Evolutionary conservation across 2,888 invertebrate species (phyloP).

Genomic region (Calliopum simillimum): DNA sequence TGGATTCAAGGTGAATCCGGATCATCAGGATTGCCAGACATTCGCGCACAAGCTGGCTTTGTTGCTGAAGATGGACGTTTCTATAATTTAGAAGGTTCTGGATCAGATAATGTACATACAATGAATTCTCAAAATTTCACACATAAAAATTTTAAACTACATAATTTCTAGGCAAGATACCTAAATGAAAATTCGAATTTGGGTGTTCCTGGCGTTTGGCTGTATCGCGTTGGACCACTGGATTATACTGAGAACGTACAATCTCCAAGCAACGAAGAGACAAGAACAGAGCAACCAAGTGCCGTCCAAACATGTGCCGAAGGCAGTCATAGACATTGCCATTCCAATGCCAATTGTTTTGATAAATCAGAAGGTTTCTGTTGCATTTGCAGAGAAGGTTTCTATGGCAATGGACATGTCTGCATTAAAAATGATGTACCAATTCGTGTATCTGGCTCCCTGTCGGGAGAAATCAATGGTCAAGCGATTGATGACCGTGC

Average conservation of each 20-base stretch:
- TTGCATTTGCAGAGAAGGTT: conserved; percentile 86
- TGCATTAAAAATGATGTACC: conserved; percentile 89
- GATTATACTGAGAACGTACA: conserved; percentile 72
- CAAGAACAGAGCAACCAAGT: conserved; percentile 62
- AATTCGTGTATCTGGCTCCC: conserved; percentile 87
- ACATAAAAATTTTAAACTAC: conserved; percentile 11
- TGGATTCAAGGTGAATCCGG: conserved; percentile 89
- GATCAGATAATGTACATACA: conserved; percentile 82
- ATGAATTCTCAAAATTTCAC: neutral
- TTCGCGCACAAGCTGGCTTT: conserved; percentile 93
- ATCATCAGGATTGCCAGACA: conserved; percentile 84
- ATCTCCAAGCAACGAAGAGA: conserved; percentile 74
- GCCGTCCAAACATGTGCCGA: conserved; percentile 70
- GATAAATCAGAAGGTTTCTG: conserved; percentile 90
- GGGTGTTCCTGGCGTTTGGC: conserved; percentile 85
- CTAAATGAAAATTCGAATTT: conserved; percentile 85
- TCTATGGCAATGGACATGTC: conserved; percentile 91
- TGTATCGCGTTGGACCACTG: conserved; percentile 85
- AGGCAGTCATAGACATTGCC: conserved; percentile 80
- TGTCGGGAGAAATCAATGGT: conserved; percentile 87
- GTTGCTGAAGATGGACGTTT: conserved; percentile 84
- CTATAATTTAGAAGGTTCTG: conserved; percentile 85
- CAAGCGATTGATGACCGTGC: conserved; percentile 78
- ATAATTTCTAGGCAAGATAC: conserved; percentile 57
- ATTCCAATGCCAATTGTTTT: conserved; percentile 82